phyloP scores from a whole-genome alignment of 1,140 invertebrate genomes.

The Lethrus apterus region DNA sequence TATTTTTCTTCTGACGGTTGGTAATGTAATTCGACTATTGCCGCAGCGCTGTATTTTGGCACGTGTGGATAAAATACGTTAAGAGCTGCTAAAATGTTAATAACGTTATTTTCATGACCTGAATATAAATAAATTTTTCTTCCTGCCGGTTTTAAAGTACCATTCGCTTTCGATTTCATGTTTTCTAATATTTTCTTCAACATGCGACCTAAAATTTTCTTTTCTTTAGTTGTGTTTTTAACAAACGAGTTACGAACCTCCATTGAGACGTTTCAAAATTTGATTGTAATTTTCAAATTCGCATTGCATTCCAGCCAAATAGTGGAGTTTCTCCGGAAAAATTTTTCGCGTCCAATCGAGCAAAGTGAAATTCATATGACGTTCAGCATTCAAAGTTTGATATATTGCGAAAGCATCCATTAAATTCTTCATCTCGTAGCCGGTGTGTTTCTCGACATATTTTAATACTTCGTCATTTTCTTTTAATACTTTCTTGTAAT shows the following conservation, averaged over 20 bases:
- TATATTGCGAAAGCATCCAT: slow-evolving; percentile 30
- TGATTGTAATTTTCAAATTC: slow-evolving; percentile 31
- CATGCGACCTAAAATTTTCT: slow-evolving; percentile 26
- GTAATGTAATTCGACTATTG: slow-evolving; percentile 38
- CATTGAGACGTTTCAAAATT: slow-evolving; percentile 31
- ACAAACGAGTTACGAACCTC: slow-evolving; percentile 23
- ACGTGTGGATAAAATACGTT: slow-evolving; percentile 49
- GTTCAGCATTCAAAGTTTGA: slow-evolving; percentile 34
- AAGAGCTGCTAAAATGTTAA: slow-evolving; percentile 52
- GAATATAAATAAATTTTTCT: slow-evolving; percentile 52
- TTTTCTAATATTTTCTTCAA: slow-evolving; percentile 26
- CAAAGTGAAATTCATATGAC: slow-evolving; percentile 31
- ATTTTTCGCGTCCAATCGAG: slow-evolving; percentile 33
- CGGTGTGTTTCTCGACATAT: slow-evolving; percentile 28
- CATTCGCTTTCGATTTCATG: slow-evolving; percentile 20
- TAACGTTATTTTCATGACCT: slow-evolving; percentile 63
- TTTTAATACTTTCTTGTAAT: slow-evolving; percentile 22
- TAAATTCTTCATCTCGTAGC: slow-evolving; percentile 20
- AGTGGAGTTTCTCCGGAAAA: slow-evolving; percentile 27
- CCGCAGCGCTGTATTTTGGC: slow-evolving; percentile 38
- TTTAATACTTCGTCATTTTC: slow-evolving; percentile 22
- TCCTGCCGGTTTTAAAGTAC: slow-evolving; percentile 8
- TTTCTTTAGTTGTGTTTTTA: neutral
- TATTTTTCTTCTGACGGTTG: slow-evolving; percentile 62
- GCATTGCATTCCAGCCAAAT: slow-evolving; percentile 27